Conservation (phyloP, 2,113 vertebrate genomes). For the Macaca fascicularis region T2T-MFA8v1.1 NC_088378.1:111777501-111778000, state of each 20-base stretch:
- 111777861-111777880: not conserved
- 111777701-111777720: not conserved
- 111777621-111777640: not conserved
- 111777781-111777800: not conserved
- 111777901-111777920: not conserved
- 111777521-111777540: not conserved
- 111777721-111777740: not conserved
- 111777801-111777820: not conserved
- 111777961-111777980: not conserved
- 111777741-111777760: not conserved
- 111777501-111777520: not conserved
- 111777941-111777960: not conserved
- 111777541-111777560: not conserved
- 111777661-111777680: not conserved
- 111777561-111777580: not conserved
- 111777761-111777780: not conserved
- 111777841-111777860: not conserved
- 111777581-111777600: not conserved
- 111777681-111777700: not conserved
- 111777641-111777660: not conserved
- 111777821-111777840: not conserved
- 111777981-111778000: not conserved
- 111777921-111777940: not conserved
- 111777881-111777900: not conserved
- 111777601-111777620: not conserved